Evolutionary conservation across 2,797 vertebrate species (phyloP).

Genomic region (Coendou prehensilis): DNA sequence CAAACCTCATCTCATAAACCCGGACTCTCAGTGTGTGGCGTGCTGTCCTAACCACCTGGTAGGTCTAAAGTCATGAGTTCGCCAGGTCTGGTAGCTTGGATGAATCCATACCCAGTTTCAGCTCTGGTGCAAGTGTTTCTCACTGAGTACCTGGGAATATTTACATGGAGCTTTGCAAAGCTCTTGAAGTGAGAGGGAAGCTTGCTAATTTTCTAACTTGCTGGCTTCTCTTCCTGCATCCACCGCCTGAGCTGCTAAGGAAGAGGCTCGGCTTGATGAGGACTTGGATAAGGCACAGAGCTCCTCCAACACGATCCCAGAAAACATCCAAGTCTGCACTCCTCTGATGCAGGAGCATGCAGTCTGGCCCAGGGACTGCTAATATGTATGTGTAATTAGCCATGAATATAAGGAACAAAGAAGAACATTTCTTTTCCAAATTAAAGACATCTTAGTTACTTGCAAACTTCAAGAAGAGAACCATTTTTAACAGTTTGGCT

Average conservation of each 20-base stretch:
- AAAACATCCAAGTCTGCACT: background rate
- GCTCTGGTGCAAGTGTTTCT: background rate
- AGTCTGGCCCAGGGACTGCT: background rate
- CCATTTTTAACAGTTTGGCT: conserved; percentile 68
- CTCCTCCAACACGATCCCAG: background rate
- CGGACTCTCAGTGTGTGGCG: background rate
- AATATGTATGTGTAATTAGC: background rate
- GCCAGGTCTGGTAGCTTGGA: background rate
- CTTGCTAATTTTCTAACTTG: background rate
- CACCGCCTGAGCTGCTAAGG: background rate
- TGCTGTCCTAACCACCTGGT: background rate
- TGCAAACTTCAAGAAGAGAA: conserved; percentile 74
- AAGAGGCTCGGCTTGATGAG: background rate
- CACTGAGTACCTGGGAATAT: background rate
- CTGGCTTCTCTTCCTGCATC: background rate
- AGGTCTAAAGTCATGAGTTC: background rate
- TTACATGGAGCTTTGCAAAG: background rate
- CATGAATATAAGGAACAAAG: conserved; percentile 34
- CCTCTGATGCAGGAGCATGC: background rate
- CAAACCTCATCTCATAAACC: background rate
- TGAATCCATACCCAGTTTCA: background rate
- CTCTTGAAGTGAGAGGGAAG: background rate
- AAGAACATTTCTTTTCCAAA: conserved; percentile 53
- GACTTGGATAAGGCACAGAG: accelerated
- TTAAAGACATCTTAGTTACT: conserved; percentile 46